Evolutionary conservation across 2,797 vertebrate genomes (phyloP), one percentile per base, ranked within the genome.

Genomic region (Dryobates pubescens): DNA sequence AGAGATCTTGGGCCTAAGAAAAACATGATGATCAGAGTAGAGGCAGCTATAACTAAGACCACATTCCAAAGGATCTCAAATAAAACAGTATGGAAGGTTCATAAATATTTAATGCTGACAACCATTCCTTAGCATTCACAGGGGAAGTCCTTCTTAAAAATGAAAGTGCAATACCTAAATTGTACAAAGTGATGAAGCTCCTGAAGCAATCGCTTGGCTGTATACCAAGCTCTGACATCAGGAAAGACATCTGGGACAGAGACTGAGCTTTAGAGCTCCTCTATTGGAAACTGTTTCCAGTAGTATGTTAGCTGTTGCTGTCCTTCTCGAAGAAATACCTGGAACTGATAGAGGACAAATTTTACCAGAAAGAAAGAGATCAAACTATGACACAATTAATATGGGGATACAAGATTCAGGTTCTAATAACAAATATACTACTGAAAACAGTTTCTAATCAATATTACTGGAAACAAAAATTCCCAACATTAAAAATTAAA

Each of bases 1-100:
- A 85, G 81, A 88, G 27, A 70, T 86, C 38, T 73, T 76, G 82
- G 76, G 54, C 64, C 43, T 64, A 72, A 88, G 75, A 85, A 92
- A 92, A 88, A 51, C 34, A 34, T 18, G 47, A 49, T 30, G 30
- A 85, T 87, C 1, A 41, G 23, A 88, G 51, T 74, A 88, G 56
- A 34, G 87, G 7, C 65, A 94, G 26, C 49, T 75, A 7, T 51
- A 41, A 83, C 29, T 59, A 83, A 41, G 80, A 87, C 81, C 86
- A 77, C 29, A 38, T 72, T 51, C 12, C 26, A 16, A 6, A 72
- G 67, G 77, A 36, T 72, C 71, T 36, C 38, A 73, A 34, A 73
- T 64, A 71, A 83, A 49, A 80, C 2, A 32, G 6, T 45, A 49
- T 16, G 70, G 23, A 84, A 83, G 1, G 1, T 88, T 85, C 32